phyloP scores from a whole-genome alignment of 2,888 invertebrate genomes.

The Scaptomyza caliginosa region DNA sequence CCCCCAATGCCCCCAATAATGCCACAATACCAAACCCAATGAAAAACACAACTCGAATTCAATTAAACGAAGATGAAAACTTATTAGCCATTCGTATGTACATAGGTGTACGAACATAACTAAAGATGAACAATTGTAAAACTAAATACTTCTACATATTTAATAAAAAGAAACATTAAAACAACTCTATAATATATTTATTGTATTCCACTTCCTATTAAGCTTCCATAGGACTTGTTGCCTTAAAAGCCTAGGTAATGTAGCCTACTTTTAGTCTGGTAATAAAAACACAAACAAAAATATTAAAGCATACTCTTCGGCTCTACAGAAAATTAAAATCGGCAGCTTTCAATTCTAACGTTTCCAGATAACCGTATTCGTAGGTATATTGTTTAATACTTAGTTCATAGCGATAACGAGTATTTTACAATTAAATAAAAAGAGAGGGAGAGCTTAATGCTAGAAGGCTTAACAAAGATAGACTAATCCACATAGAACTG shows the following conservation, averaged over 20 bases:
- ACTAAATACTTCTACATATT: slow-evolving; percentile 78
- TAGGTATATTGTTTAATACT: slow-evolving; percentile 63
- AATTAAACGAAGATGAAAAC: slow-evolving; percentile 54
- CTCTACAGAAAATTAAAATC: background rate
- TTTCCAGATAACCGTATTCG: too few species aligned
- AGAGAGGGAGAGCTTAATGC: slow-evolving; percentile 33
- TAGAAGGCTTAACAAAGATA: slow-evolving; percentile 22
- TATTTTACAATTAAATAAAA: slow-evolving; percentile 63
- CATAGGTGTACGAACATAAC: slow-evolving; percentile 72
- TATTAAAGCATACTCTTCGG: background rate
- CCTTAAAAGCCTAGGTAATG: background rate
- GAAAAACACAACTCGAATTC: slow-evolving; percentile 50
- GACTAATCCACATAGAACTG: slow-evolving; percentile 84
- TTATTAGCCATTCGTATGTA: slow-evolving; percentile 71
- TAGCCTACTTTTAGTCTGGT: too few species aligned
- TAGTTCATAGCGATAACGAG: slow-evolving; percentile 49
- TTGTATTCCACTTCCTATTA: too few species aligned
- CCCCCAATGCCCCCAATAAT: slow-evolving; percentile 51
- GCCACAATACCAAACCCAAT: slow-evolving; percentile 50
- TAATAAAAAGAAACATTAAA: slow-evolving; percentile 74
- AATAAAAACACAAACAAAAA: background rate
- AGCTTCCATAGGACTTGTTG: too few species aligned
- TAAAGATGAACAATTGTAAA: slow-evolving; percentile 73
- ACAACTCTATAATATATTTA: background rate
- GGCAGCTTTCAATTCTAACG: too few species aligned